Evolutionary conservation across 2,888 invertebrate genomes (phyloP).

Genomic region (Ephialtes manifestator): DNA sequence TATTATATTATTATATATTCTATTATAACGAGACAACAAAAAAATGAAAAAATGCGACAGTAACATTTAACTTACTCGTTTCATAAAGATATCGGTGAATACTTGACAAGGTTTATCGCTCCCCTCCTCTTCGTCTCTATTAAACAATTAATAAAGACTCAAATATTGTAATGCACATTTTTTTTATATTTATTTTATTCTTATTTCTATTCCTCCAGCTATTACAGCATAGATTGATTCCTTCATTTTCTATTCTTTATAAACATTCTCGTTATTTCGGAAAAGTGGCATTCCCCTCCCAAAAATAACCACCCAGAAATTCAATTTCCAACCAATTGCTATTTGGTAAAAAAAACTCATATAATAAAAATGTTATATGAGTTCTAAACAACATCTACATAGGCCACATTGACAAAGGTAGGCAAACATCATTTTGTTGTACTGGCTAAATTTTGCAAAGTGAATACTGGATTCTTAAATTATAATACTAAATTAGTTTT

Average conservation of each 20-base stretch:
- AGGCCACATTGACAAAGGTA: too few species aligned
- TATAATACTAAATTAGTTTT: too few species aligned
- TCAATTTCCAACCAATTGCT: not conserved
- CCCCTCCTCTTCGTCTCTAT: conserved; percentile 59
- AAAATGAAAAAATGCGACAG: conserved; percentile 77
- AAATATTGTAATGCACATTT: conserved; percentile 67
- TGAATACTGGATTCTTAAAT: too few species aligned
- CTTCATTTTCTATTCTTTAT: not conserved
- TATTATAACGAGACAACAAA: conserved; percentile 54
- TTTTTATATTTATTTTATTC: conserved; percentile 45
- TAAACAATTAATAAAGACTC: conserved; percentile 64
- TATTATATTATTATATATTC: conserved; percentile 73
- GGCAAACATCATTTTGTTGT: too few species aligned
- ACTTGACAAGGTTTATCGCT: conserved; percentile 22
- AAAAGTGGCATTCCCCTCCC: not conserved
- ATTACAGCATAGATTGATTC: conserved; percentile 44
- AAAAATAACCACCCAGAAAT: not conserved
- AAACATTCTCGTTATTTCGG: not conserved
- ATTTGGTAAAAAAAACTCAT: not conserved
- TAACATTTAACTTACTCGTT: conserved; percentile 81
- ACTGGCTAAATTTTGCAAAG: too few species aligned
- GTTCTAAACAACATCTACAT: too few species aligned
- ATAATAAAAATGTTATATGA: not conserved
- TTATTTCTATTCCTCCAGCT: conserved; percentile 39
- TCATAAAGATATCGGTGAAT: conserved; percentile 75